phyloP scores from a whole-genome alignment of 2,797 vertebrate species.

The Phoebastria nigripes region DNA sequence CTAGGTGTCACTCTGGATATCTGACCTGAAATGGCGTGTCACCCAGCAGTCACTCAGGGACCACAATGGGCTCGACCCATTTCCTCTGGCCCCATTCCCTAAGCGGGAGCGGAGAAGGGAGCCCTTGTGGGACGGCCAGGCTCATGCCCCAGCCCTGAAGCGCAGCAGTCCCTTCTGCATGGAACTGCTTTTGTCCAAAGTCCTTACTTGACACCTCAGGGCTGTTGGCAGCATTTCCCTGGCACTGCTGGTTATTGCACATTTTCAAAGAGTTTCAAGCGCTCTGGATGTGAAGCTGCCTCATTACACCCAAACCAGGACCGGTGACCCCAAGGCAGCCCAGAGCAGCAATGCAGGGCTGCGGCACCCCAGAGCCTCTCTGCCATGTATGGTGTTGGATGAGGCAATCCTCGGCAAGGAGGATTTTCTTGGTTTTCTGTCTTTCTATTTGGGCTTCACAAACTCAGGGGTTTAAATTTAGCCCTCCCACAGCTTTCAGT shows the following conservation, averaged over 20 bases:
- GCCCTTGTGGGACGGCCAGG: rapidly evolving
- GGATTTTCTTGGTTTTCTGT: not conserved
- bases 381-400: rapidly evolving
- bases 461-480: not conserved
- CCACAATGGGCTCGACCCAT: rapidly evolving
- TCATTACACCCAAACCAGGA: not conserved
- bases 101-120: not conserved
- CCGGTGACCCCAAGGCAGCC: not conserved
- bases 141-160: not conserved
- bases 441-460: not conserved
- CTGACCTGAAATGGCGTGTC: rapidly evolving
- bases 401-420: not conserved
- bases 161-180: not conserved
- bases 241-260: not conserved
- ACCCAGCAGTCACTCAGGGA: not conserved
- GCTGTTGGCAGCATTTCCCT: not conserved
- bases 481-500: not conserved
- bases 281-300: not conserved
- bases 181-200: not conserved
- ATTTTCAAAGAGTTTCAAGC: not conserved
- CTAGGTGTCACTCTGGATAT: not conserved
- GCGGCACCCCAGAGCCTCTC: not conserved
- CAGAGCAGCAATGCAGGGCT: rapidly evolving
- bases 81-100: not conserved
- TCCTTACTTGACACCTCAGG: too few relatives aligned